Conservation (phyloP, 2,797 vertebrate genomes). For the Chrysocyon brachyurus region DNA sequence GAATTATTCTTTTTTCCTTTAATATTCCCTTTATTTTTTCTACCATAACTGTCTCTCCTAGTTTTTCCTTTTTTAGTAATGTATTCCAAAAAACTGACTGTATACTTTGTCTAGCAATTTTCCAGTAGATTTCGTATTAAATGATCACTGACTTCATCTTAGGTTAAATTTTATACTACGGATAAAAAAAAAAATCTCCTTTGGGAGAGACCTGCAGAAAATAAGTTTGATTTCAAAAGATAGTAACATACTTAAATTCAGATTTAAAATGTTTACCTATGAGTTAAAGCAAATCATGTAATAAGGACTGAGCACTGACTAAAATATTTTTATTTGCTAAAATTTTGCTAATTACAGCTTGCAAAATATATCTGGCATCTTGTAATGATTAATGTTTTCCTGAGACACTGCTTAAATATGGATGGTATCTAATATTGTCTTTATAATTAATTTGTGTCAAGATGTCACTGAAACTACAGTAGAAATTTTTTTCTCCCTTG, state of each 20-base stretch:
- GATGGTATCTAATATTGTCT: background rate
- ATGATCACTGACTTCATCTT: background rate
- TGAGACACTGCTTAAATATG: background rate
- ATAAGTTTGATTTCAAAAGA: constrained; percentile 17
- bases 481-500: background rate
- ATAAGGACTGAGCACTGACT: constrained; percentile 18
- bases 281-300: constrained; percentile 5
- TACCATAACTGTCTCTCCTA: background rate
- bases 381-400: constrained; percentile 11
- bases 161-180: background rate
- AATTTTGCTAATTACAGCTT: constrained; percentile 14
- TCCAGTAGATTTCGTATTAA: background rate
- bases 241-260: background rate
- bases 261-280: background rate
- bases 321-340: constrained; percentile 27
- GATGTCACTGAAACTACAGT: background rate
- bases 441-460: background rate
- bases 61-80: background rate
- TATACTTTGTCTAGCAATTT: background rate
- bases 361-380: background rate
- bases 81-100: background rate
- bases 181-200: background rate
- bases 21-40: background rate
- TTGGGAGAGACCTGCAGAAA: background rate
- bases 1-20: background rate